A percentile compares a stretch with the other conserved stretches of the same genome.
Evolutionary conservation across 2,113 vertebrate species (phyloP).

Genomic region (Micronycteris hirsuta): DNA sequence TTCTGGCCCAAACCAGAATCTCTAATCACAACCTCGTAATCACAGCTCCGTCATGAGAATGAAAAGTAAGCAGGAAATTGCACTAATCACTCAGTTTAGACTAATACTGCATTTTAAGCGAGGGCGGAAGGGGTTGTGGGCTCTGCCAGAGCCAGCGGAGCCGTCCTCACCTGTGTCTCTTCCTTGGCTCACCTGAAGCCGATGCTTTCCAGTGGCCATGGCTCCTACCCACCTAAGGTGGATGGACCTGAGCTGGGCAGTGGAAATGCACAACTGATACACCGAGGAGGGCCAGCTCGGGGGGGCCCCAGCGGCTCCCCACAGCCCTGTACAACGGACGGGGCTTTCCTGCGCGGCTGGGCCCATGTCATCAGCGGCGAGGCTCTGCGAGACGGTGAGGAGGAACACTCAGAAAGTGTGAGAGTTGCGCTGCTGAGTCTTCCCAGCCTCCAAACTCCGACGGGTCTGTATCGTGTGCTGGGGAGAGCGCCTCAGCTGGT

Average conservation of each 20-base stretch:
- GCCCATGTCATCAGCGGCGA: not conserved
- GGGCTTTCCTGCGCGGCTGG: not conserved
- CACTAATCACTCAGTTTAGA: constrained; percentile 71
- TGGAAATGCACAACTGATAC: not conserved
- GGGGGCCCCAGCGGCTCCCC: not conserved
- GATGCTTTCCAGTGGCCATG: not conserved
- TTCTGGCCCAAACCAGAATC: constrained; percentile 69
- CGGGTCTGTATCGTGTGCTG: not conserved
- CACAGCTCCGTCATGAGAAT: constrained; percentile 69
- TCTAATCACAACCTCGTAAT: constrained; percentile 71
- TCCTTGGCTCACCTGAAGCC: not conserved
- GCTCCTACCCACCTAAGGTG: not conserved
- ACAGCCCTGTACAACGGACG: not conserved
- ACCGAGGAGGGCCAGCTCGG: not conserved
- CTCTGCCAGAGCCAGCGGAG: constrained; percentile 40
- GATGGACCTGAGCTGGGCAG: not conserved
- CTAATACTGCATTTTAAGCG: constrained; percentile 58
- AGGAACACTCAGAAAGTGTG: not conserved
- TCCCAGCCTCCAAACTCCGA: not conserved
- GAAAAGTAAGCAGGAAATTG: constrained; percentile 57
- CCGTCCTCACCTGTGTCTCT: not conserved
- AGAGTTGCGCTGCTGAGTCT: not conserved
- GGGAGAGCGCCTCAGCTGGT: not conserved
- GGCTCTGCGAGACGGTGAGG: not conserved
- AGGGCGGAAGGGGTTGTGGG: constrained; percentile 13